Percentiles rank a stretch among this genome's conserved stretches.
These are phyloP conservation scores for Erebia palarica DNA, from an alignment of 2,888 invertebrate genomes.

Conservation along the genomic window DNA sequence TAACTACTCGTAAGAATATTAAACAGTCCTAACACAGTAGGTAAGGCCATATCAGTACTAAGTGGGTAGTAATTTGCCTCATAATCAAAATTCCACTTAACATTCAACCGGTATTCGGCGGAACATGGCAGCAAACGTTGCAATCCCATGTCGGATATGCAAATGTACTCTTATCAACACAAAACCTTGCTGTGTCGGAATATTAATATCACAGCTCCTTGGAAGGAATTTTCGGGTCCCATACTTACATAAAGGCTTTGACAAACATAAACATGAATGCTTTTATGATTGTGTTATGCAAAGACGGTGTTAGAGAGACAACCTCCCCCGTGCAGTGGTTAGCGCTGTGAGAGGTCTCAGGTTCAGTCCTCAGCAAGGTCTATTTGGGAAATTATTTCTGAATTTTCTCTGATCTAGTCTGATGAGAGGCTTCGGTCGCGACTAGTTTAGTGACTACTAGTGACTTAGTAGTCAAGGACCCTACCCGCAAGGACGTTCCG, in stretches of 20 bases:
- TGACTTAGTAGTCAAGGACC: no score
- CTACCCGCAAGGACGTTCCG: no score
- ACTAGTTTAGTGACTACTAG: no score
- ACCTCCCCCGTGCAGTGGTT: no score
- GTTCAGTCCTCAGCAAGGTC: no score
- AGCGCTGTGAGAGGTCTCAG: no score
- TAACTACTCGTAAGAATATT: not conserved
- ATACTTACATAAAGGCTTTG: not conserved
- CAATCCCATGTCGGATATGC: conserved; percentile 37
- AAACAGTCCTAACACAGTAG: not conserved
- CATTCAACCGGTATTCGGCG: conserved; percentile 31
- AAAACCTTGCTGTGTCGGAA: conserved; percentile 28
- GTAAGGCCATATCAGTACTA: conserved; percentile 24
- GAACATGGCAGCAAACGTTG: conserved; percentile 27
- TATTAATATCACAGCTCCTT: conserved; percentile 35
- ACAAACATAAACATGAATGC: no score
- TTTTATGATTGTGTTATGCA: no score
- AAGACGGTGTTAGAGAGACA: no score
- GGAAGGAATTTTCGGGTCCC: conserved; percentile 27
- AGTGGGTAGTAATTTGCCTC: conserved; percentile 33
- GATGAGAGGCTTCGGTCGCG: no score
- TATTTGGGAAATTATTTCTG: no score
- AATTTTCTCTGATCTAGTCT: no score
- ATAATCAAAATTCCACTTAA: conserved; percentile 37
- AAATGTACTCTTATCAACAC: conserved; percentile 34